These are phyloP conservation scores for Sciaenops ocellatus DNA, from an alignment of 2,797 vertebrate genomes.

Conservation along the genomic window DNA sequence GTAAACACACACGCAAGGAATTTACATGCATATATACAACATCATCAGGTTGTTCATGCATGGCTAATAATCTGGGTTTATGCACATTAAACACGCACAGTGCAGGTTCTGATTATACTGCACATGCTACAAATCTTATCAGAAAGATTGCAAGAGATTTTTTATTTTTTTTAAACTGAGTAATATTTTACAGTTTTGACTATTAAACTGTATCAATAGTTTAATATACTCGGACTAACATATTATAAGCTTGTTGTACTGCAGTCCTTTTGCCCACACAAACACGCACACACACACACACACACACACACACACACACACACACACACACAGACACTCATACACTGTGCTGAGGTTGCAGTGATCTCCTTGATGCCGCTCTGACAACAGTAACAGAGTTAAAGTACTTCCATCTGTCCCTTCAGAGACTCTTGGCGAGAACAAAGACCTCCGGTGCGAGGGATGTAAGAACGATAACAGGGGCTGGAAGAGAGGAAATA, in stretches of 20 bases:
- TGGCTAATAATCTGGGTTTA: not conserved
- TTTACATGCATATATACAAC: not conserved
- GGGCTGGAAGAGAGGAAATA: conserved; percentile 49
- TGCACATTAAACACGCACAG: not conserved
- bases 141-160: not conserved
- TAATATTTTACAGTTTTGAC: not conserved
- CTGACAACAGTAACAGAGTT: conserved; percentile 60
- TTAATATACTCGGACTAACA: conserved; percentile 8
- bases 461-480: conserved; percentile 43
- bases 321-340: conserved; percentile 8
- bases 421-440: conserved; percentile 54
- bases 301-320: conserved; percentile 13
- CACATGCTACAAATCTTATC: conserved; percentile 9
- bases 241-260: conserved; percentile 22
- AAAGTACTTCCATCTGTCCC: conserved; percentile 63
- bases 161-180: not conserved
- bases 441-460: conserved; percentile 65
- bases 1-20: conserved; percentile 15
- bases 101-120: not conserved
- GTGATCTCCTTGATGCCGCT: conserved; percentile 56
- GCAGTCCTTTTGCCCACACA: conserved; percentile 22
- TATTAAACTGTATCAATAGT: conserved; percentile 9
- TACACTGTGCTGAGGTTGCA: conserved; percentile 49
- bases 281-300: conserved; percentile 18
- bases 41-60: not conserved